Conservation (phyloP, 1,140 invertebrate genomes). For the Megalonaias nervosa region DNA sequence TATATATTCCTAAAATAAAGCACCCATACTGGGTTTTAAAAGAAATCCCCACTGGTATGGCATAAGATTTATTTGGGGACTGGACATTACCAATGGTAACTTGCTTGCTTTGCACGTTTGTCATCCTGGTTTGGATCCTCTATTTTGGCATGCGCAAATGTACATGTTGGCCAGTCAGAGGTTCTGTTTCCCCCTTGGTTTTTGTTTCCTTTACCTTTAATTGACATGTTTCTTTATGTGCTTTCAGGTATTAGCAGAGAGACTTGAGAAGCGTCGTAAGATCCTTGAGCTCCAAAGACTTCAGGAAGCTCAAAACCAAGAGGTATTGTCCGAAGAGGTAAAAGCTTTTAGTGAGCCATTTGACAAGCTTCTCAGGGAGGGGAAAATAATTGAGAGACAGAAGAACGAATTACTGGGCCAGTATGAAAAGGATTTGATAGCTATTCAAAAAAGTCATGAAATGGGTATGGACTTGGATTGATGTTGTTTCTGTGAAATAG, state of each 20-base stretch:
- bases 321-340: constrained; percentile 35
- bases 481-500: too few relatives aligned
- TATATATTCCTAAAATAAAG: too few relatives aligned
- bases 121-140: too few relatives aligned
- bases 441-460: constrained; percentile 37
- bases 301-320: constrained; percentile 45
- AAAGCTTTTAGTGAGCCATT: constrained; percentile 45
- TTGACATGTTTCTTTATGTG: not conserved
- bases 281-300: constrained; percentile 51
- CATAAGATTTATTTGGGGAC: too few relatives aligned
- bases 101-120: too few relatives aligned
- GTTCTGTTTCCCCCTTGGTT: not conserved
- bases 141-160: too few relatives aligned
- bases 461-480: constrained; percentile 33
- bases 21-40: too few relatives aligned
- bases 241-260: constrained; percentile 57
- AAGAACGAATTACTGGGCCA: constrained; percentile 56
- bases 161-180: too few relatives aligned
- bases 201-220: not conserved
- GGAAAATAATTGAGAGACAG: constrained; percentile 54
- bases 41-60: too few relatives aligned
- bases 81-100: too few relatives aligned
- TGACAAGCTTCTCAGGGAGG: constrained; percentile 43
- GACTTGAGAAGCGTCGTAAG: constrained; percentile 54
- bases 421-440: constrained; percentile 46